Evolutionary conservation across 2,797 vertebrate genomes (phyloP), one percentile per base, ranked within the genome.

Genomic region (Enteromius paludinosus): DNA sequence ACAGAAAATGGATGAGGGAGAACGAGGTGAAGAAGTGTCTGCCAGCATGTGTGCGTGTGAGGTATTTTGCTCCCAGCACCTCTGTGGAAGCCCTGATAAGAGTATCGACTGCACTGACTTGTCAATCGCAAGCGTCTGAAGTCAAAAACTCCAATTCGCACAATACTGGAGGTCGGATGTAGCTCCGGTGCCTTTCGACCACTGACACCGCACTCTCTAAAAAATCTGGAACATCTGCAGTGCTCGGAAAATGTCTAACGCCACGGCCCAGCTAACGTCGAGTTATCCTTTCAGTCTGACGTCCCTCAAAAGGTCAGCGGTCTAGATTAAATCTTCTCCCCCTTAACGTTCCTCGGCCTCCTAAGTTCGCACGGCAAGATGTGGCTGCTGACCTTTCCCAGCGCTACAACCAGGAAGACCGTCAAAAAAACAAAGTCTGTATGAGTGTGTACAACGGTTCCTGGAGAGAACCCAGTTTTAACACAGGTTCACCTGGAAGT

Each of bases 51-150:
- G 83, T 84, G 79, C 78, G 81, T 83, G 84, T 87, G 86, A 87
- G 87, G 85, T 86, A 88, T 82, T 82, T 81, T 90, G 92, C 92
- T 93, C 86, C 88, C 84, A 89, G 92, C 92, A 89, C 91, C 89
- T 89, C 90, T 93, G 91, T 92, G 93, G 86, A 85, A 86, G 88
- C 88, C 82, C 89, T 91, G 94, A 95, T 93, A 95, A 94, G 93
- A 89, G 86, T 87, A 89, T 90, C 91, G 89, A 91, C 91, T 89
- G 89, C 85, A 86, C 47, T 69, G 86, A 86, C 86, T 85, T 91
- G 91, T 89, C 92, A 92, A 92, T 92, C 90, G 87, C 88, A 89
- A 91, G 89, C 41, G 76, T 72, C 83, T 86, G 91, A 92, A 91
- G 92, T 92, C 88, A 82, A 84, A 92, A 91, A 93, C 92, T 92